A percentile compares a stretch with the other conserved stretches of the same genome.
phyloP scores from a whole-genome alignment of 2,113 vertebrate genomes.

The Todiramphus saurophagus region DNA sequence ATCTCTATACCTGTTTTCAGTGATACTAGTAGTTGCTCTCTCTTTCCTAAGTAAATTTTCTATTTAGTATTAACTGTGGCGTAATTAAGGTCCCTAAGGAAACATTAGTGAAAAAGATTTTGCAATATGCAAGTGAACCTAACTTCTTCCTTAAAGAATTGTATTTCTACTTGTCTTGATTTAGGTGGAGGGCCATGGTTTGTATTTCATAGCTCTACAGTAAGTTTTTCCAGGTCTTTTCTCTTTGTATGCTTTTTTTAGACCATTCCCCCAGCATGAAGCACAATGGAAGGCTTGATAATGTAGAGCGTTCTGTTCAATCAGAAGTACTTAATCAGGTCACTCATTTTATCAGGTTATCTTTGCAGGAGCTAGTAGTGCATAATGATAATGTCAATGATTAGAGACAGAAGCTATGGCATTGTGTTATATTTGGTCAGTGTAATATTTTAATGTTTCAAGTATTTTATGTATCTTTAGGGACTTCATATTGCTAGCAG shows the following conservation, averaged over 20 bases:
- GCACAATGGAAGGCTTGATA: background rate
- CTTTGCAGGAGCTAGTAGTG: background rate
- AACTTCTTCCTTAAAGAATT: background rate
- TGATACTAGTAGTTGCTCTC: background rate
- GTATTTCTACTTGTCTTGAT: background rate
- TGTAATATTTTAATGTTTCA: background rate
- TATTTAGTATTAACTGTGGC: background rate
- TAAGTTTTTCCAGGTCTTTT: background rate
- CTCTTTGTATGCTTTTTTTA: background rate
- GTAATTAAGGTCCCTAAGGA: background rate
- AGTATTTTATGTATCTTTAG: background rate
- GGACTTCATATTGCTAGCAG: background rate
- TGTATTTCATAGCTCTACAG: background rate
- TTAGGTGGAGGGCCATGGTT: background rate
- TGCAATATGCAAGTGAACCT: background rate
- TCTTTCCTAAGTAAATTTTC: background rate
- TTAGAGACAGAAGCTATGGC: background rate
- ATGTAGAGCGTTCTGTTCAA: background rate
- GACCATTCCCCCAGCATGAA: background rate
- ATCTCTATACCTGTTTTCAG: background rate
- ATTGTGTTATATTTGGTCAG: background rate
- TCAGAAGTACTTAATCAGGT: conserved; percentile 7
- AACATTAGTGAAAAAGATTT: background rate
- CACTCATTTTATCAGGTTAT: background rate
- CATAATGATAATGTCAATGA: background rate